Base-by-base conservation (phyloP, 1,140 invertebrate species). In the Neodiprion fabricii region DNA sequence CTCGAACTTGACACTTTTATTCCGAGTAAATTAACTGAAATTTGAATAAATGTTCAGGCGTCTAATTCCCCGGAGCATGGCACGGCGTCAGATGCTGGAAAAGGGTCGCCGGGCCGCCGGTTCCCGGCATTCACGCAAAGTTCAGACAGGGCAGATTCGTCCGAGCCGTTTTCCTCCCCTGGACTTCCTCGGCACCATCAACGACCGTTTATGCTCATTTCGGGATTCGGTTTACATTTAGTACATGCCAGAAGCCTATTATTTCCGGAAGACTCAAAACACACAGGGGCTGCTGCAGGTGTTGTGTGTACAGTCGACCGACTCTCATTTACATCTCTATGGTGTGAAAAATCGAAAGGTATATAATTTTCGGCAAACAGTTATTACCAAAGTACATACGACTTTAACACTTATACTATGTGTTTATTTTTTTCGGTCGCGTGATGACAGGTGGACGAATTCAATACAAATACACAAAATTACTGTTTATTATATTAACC, bases 21-120 rank as follows among this genome's bases (percentile, higher is more conserved):
- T 17, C 40, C 67, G 67, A 69, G 67, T 69, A 69, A 69, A 69
- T 69, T 69, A 12, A 21, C 21, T 21, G 17, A 69, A 69, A 69
- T 69, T 69, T 69, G 67, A 69, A 23, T 69, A 69, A 69, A 69
- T 69, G 17, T 69, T 23, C 11, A 47, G 67, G 12, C 67, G 21
- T 21, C 67, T 23, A 69, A 23, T 69, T 69, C 21, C 17, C 11
- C 40, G 40, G 10, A 23, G 21, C 67, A 21, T 9, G 12, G 67
- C 17, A 0, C 9, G 17, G 67, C 21, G 67, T 69, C 67, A 47
- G 67, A 47, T 69, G 67, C 40, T 69, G 67, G 67, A 69, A 69
- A 69, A 69, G 67, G 67, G 67, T 69, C 53, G 53, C 53, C 28
- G 28, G 2, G 28, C 28, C 28, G 5, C 28, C 28, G 0, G 28